Percentiles rank a stretch among this genome's conserved stretches.
Conservation (phyloP, 1,140 invertebrate species). For the Caenorhabditis remanei region DNA sequence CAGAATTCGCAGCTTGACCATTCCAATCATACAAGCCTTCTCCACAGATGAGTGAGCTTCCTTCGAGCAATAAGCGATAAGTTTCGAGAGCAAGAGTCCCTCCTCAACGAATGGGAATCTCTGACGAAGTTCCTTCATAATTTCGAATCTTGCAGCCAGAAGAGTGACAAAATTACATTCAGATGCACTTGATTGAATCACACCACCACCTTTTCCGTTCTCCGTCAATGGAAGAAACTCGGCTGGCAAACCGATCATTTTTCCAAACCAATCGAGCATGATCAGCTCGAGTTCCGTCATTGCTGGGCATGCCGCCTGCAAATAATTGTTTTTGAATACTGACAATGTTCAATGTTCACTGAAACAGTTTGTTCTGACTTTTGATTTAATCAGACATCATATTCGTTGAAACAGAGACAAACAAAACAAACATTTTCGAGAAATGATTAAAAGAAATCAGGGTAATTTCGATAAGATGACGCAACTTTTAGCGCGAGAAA, state of each 20-base stretch:
- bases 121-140: slow-evolving; percentile 90
- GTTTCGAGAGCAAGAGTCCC: slow-evolving; percentile 90
- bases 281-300: slow-evolving; percentile 97
- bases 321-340: slow-evolving; percentile 68
- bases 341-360: no score
- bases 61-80: slow-evolving; percentile 89
- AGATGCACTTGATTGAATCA: slow-evolving; percentile 85
- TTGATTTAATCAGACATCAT: not conserved
- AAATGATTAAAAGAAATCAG: not conserved
- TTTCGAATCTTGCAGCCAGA: slow-evolving; percentile 92
- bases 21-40: slow-evolving; percentile 98
- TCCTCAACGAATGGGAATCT: slow-evolving; percentile 92
- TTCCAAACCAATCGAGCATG: slow-evolving; percentile 95
- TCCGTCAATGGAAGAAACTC: slow-evolving; percentile 81
- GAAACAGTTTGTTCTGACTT: not conserved
- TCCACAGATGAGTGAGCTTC: slow-evolving; percentile 98
- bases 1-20: slow-evolving; percentile 95
- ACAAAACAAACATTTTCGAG: not conserved
- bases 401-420: not conserved
- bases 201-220: slow-evolving; percentile 80
- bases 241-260: slow-evolving; percentile 81
- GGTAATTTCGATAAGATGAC: not conserved
- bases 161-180: slow-evolving; percentile 96
- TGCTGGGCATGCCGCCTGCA: slow-evolving; percentile 92
- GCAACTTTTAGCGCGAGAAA: not conserved